Evolutionary conservation across 2,888 invertebrate species (phyloP), one percentile per base, ranked within the genome.

Genomic region (Nephrocerus scutellatus): DNA sequence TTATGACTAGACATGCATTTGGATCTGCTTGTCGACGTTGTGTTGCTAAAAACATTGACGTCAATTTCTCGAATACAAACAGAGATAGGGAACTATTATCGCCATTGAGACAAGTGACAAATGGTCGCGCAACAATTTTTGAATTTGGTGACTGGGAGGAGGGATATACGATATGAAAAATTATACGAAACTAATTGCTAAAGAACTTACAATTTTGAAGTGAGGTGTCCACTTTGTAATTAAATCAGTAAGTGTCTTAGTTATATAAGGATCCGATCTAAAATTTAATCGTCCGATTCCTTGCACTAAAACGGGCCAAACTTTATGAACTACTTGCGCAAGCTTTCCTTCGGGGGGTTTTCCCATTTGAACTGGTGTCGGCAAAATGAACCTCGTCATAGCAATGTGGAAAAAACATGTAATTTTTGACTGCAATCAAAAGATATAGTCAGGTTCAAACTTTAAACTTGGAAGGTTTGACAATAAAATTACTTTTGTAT

Each of bases 221-320:
- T 64, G 56, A 3, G 69, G 69, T 3, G 66, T 65, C 68, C 68
- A 69, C 39, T 66, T 64, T 6, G 68, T 56, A 16, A 74, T 59
- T 24, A 75, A 56, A 53, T 75, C 72, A 18, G 66, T 70, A 10
- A 75, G 53, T 1, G 68, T 69, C 43, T 73, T 65, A 18, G 62
- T 66, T 12, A 75, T 52, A 46, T 73, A 74, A 0, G 63, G 58
- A 56, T 75, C 74, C 5, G 59, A 55, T 39, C 57, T 63, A 35
- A 63, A 66, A 46, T 72, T 70, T 22, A 77, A 51, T 15, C 66
- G 67, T 1, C 70, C 69, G 14, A 76, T 65, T 2, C 74, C 75
- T 46, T 70, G 68, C 24, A 76, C 60, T 43, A 73, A 69, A 15
- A 74, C 62, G 15, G 73, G 71, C 64, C 74, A 74, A 10, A 73